phyloP scores from a whole-genome alignment of 2,888 invertebrate genomes.

The Noctua fimbriata region DNA sequence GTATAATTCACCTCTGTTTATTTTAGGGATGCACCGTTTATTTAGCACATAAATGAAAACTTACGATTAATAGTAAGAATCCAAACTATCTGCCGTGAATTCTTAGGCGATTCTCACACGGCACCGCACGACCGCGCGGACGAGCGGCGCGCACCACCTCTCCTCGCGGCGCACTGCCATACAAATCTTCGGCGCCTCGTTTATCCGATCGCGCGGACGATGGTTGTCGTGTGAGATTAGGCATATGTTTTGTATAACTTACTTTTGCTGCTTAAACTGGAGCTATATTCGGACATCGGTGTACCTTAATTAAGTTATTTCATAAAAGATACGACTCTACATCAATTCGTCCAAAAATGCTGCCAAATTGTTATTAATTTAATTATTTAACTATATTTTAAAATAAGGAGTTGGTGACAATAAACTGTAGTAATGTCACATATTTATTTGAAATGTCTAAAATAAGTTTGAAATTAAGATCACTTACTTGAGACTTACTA shows the following conservation, averaged over 20 bases:
- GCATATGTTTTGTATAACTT: not conserved
- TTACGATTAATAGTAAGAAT: not conserved
- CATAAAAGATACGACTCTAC: slow-evolving; percentile 8
- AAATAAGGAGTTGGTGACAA: slow-evolving; percentile 24
- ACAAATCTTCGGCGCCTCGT: not conserved
- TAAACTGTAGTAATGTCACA: slow-evolving; percentile 5
- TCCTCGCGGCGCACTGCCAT: not conserved
- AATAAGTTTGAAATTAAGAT: slow-evolving; percentile 16
- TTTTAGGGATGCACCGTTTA: not conserved
- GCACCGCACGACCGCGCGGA: not conserved
- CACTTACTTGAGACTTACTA: too few relatives aligned
- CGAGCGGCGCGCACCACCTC: not conserved
- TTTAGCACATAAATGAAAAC: slow-evolving; percentile 2
- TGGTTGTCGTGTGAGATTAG: not conserved
- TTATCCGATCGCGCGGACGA: not conserved
- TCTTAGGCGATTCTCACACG: not conserved
- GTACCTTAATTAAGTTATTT: slow-evolving; percentile 3
- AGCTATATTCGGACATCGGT: slow-evolving; percentile 15
- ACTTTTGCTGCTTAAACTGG: slow-evolving; percentile 23
- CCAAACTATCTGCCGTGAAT: not conserved
- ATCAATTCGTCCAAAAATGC: slow-evolving; percentile 69
- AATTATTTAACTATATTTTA: slow-evolving; percentile 5
- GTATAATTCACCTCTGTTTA: slow-evolving; percentile 1
- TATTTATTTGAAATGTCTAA: slow-evolving; percentile 5
- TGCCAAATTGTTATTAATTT: slow-evolving; percentile 63